These are phyloP conservation scores for Drosophila quadrilineata DNA, from an alignment of 1,140 invertebrate genomes.

Conservation along the genomic window DNA sequence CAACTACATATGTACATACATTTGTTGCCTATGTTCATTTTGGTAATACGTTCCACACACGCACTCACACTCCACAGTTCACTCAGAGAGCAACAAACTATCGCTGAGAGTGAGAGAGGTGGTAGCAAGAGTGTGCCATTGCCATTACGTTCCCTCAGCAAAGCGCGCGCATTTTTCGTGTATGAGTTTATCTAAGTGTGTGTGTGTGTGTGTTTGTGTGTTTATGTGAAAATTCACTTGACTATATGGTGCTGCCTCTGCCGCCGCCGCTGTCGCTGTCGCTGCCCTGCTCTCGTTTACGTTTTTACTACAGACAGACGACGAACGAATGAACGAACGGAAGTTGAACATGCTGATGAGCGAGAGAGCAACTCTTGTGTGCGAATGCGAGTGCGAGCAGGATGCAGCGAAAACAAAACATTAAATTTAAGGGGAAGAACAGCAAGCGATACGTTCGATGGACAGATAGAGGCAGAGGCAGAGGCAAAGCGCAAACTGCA, in stretches of 20 bases:
- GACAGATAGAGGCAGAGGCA: conserved; percentile 12
- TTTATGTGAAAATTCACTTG: conserved; percentile 66
- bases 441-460: conserved; percentile 32
- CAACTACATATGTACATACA: too few relatives aligned
- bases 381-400: conserved; percentile 29
- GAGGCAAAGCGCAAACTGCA: conserved; percentile 17
- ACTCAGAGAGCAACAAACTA: conserved; percentile 10
- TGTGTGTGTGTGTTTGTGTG: conserved; percentile 13
- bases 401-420: conserved; percentile 70
- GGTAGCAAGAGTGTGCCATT: background rate
- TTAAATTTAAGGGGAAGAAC: conserved; percentile 57
- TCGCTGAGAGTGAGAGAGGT: background rate
- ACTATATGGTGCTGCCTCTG: conserved; percentile 34
- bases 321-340: too few relatives aligned
- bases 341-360: conserved; percentile 35
- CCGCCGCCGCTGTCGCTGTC: background rate
- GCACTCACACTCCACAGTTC: conserved; percentile 23
- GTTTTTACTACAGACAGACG: conserved; percentile 69
- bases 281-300: conserved; percentile 49
- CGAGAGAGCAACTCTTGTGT: conserved; percentile 18
- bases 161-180: conserved; percentile 62
- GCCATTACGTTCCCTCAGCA: conserved; percentile 42
- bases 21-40: conserved; percentile 17
- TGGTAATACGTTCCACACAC: conserved; percentile 22
- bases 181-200: background rate